Base-by-base conservation (phyloP, 37 sponge, comb jelly and placozoan species). In the Halisarca cf. caerulea region DNA sequence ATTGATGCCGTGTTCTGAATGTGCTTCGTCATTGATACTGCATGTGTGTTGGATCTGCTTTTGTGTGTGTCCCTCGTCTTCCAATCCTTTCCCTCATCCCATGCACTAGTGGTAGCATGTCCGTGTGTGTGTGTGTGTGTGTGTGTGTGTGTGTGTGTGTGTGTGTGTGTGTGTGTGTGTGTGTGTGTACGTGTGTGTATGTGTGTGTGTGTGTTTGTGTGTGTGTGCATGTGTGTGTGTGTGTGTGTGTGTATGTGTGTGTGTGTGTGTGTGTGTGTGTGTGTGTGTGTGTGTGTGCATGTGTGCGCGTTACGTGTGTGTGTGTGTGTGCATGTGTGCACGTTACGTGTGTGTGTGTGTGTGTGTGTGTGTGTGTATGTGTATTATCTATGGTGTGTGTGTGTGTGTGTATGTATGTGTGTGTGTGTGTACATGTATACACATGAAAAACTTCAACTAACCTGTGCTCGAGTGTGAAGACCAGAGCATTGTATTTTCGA, bases 401-500 rank as follows among this genome's bases (percentile, higher is more conserved):
- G 64, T 62, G 64, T 62, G 64, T 62, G 64, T 62, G 64, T 62
- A n/a, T 62, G 64, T 62, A n/a, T 62, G 64, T 62, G 64, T 62
- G 64, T 62, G 64, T 62, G 64, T 62, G 64, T 62, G 64, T 62
- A n/a, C 15, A n/a, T 62, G 64, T 1, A 14, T 11, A 20, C 40
- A 81, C 66, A 37, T 8, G 33, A 20, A 81, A 11, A 62, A 9
- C 24, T 35, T 27, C 59, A 55, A 30, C 62, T 33, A 6, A 93
- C 93, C 93, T 84, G 85, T 93, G 93, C 43, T 93, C 93, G 38
- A 93, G 24, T 9, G 59, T 5, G 4, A 93, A 23, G 0, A 83
- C 89, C 43, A 96, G 42, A 17, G 95, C 96, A 28, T 45, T 68
- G 84, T 84, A 90, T 53, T 88, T 88, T 71, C 61, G 42, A 3